A percentile compares a stretch with the other conserved stretches of the same genome.
phyloP scores from a whole-genome alignment of 2,888 invertebrate species.

The Harpalus rufipes region DNA sequence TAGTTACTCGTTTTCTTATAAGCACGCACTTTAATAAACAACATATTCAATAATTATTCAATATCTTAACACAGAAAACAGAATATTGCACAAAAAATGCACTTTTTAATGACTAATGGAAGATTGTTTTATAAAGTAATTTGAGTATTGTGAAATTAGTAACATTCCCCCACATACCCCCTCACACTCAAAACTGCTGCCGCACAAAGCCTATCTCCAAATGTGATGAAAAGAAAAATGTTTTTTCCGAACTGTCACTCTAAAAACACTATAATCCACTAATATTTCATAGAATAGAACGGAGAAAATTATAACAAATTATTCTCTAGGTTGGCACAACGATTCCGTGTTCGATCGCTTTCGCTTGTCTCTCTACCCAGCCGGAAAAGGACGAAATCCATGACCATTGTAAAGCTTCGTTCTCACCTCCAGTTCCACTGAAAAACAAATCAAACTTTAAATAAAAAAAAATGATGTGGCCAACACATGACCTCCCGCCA shows the following conservation, averaged over 20 bases:
- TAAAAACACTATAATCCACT: conserved; percentile 65
- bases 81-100: conserved; percentile 63
- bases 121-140: conserved; percentile 70
- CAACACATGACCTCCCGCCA: too few relatives aligned
- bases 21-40: conserved; percentile 51
- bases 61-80: conserved; percentile 64
- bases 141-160: conserved; percentile 74
- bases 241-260: conserved; percentile 63
- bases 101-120: conserved; percentile 68
- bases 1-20: conserved; percentile 57
- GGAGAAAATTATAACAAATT: conserved; percentile 58
- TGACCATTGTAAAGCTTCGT: conserved; percentile 5
- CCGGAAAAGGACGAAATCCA: conserved; percentile 62
- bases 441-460: conserved; percentile 15
- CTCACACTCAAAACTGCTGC: conserved; percentile 68
- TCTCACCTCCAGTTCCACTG: not conserved
- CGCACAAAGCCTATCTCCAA: conserved; percentile 69
- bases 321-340: conserved; percentile 62
- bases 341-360: conserved; percentile 67
- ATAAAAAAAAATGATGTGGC: too few relatives aligned
- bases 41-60: conserved; percentile 59
- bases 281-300: conserved; percentile 44
- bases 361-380: conserved; percentile 57
- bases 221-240: conserved; percentile 67
- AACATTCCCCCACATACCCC: conserved; percentile 71